phyloP scores from a whole-genome alignment of 2,113 vertebrate genomes.

The Channa maculata region DNA sequence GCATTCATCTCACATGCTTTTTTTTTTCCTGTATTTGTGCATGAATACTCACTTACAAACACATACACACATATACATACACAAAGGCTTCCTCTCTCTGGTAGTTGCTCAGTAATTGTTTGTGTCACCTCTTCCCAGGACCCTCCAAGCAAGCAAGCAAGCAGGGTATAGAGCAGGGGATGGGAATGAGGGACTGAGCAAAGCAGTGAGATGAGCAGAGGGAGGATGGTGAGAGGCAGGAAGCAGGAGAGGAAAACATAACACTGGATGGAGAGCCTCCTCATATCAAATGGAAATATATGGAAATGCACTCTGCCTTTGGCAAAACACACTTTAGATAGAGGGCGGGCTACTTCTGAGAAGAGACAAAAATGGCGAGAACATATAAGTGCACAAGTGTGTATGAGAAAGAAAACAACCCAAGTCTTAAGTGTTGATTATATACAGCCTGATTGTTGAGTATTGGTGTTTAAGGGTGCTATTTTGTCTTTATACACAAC shows the following conservation, averaged over 20 bases:
- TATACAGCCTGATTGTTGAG: slow-evolving; percentile 49
- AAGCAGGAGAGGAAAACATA: slow-evolving; percentile 74
- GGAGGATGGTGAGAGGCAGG: slow-evolving; percentile 67
- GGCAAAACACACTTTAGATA: slow-evolving; percentile 81
- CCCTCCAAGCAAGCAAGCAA: slow-evolving; percentile 65
- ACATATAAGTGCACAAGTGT: slow-evolving; percentile 57
- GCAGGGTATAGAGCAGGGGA: slow-evolving; percentile 61
- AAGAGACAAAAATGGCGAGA: slow-evolving; percentile 68
- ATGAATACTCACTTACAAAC: slow-evolving; percentile 26
- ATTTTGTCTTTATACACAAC: slow-evolving; percentile 27
- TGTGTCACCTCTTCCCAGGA: slow-evolving; percentile 72
- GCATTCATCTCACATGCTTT: slow-evolving; percentile 58
- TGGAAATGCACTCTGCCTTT: slow-evolving; percentile 82
- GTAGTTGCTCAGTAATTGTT: slow-evolving; percentile 77
- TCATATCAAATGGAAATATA: slow-evolving; percentile 83
- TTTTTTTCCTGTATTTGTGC: slow-evolving; percentile 36
- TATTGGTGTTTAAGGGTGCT: slow-evolving; percentile 32
- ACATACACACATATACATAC: slow-evolving; percentile 19
- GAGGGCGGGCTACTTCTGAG: slow-evolving; percentile 76
- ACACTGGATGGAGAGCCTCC: slow-evolving; percentile 76
- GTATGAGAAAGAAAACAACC: slow-evolving; percentile 47
- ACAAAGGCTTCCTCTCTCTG: slow-evolving; percentile 60
- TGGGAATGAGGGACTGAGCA: slow-evolving; percentile 50
- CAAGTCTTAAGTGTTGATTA: slow-evolving; percentile 60
- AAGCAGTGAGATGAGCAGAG: slow-evolving; percentile 55